A percentile compares a stretch with the other conserved stretches of the same genome.
These are phyloP conservation scores for Nestor notabilis DNA, from an alignment of 2,113 vertebrate genomes.

Conservation along the genomic window DNA sequence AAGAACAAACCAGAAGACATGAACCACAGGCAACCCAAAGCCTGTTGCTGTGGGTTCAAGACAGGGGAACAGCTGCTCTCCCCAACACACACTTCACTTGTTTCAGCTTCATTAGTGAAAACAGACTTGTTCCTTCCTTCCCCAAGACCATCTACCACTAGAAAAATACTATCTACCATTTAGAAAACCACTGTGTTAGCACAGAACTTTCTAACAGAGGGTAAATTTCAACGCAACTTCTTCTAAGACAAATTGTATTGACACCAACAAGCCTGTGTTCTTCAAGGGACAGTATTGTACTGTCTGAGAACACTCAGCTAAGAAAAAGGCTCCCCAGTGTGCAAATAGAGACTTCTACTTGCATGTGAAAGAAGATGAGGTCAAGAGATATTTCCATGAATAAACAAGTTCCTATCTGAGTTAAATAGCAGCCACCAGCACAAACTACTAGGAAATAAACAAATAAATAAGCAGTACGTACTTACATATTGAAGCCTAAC, in stretches of 20 bases:
- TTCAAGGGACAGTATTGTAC: accelerated
- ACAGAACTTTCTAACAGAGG: not conserved
- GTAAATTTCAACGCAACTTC: not conserved
- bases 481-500: accelerated
- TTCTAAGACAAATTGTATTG: accelerated
- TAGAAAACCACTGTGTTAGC: not conserved
- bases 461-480: accelerated
- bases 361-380: not conserved
- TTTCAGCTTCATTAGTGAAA: not conserved
- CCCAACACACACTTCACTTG: accelerated
- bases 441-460: accelerated
- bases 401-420: not conserved
- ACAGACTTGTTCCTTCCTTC: not conserved
- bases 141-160: not conserved
- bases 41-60: not conserved
- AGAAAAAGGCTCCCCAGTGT: accelerated
- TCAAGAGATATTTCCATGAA: accelerated
- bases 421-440: not conserved
- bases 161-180: not conserved
- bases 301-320: accelerated
- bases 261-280: not conserved
- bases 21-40: not conserved
- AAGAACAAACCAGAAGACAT: not conserved
- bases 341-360: not conserved
- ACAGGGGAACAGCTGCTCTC: not conserved